phyloP scores from a whole-genome alignment of 2,888 invertebrate genomes.

The Melanotus villosus region DNA sequence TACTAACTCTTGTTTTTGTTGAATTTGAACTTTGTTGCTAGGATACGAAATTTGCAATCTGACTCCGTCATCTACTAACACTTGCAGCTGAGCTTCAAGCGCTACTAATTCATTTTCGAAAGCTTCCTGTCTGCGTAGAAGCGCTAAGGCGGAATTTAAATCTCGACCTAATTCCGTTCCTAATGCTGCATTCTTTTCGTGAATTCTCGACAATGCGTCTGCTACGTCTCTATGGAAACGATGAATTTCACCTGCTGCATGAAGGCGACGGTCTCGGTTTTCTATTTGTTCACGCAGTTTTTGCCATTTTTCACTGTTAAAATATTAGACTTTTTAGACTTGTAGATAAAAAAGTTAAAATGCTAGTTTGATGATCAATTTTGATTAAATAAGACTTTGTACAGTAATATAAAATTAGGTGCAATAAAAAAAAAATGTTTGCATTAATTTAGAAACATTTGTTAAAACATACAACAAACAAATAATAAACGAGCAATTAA shows the following conservation, averaged over 20 bases:
- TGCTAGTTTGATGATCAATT: no score
- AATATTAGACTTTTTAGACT: conserved; percentile 3
- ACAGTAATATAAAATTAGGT: no score
- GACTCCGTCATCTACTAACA: conserved; percentile 93
- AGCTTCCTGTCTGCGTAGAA: conserved; percentile 90
- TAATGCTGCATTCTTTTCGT: conserved; percentile 90
- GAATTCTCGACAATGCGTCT: conserved; percentile 90
- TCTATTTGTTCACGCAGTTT: conserved; percentile 89
- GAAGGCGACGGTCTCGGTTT: conserved; percentile 87
- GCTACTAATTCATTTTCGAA: conserved; percentile 95
- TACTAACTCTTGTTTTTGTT: conserved; percentile 88
- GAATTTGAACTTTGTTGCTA: conserved; percentile 91
- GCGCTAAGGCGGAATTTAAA: conserved; percentile 86
- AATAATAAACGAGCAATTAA: no score
- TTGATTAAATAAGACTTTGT: no score
- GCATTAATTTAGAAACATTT: no score
- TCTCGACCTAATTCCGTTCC: conserved; percentile 86
- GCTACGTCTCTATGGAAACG: conserved; percentile 97
- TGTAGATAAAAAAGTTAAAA: neutral
- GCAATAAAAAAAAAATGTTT: no score
- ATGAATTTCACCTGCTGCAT: conserved; percentile 97
- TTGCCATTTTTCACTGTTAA: conserved; percentile 84
- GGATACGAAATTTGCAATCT: conserved; percentile 91
- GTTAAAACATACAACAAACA: no score
- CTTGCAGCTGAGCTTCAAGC: conserved; percentile 90